Evolutionary conservation across 2,113 vertebrate genomes (phyloP).

Genomic region (Cettia cetti): DNA sequence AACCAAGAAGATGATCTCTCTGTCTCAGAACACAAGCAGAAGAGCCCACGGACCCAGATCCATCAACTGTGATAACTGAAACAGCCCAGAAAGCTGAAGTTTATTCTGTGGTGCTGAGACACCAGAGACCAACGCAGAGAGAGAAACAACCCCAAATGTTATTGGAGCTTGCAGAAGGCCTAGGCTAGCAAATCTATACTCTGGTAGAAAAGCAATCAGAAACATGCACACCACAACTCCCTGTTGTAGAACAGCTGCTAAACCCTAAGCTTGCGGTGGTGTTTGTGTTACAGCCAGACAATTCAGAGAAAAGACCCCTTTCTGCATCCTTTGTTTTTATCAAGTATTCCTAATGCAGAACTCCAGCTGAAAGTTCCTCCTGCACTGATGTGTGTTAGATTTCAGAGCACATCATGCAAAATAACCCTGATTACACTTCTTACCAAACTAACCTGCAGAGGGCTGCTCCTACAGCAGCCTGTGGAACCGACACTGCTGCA

Average conservation of each 20-base stretch:
- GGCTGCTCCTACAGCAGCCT: background rate
- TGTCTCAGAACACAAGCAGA: background rate
- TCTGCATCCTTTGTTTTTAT: background rate
- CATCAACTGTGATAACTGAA: background rate
- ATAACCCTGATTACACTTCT: background rate
- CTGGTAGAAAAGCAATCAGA: background rate
- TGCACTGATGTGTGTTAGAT: background rate
- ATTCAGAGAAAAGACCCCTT: background rate
- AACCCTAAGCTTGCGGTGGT: background rate
- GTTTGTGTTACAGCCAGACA: background rate
- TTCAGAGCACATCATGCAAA: background rate
- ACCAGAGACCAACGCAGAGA: accelerated
- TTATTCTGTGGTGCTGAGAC: background rate
- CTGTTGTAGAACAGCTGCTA: background rate
- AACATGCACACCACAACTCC: accelerated
- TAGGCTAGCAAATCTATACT: background rate
- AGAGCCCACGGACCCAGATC: accelerated
- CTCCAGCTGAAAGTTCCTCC: background rate
- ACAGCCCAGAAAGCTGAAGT: background rate
- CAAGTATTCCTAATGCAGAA: background rate
- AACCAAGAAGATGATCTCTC: background rate
- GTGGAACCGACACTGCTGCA: background rate
- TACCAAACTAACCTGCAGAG: background rate
- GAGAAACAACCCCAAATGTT: background rate
- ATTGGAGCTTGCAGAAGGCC: background rate